phyloP scores from a whole-genome alignment of 2,113 vertebrate species.

The Macquaria australasica region DNA sequence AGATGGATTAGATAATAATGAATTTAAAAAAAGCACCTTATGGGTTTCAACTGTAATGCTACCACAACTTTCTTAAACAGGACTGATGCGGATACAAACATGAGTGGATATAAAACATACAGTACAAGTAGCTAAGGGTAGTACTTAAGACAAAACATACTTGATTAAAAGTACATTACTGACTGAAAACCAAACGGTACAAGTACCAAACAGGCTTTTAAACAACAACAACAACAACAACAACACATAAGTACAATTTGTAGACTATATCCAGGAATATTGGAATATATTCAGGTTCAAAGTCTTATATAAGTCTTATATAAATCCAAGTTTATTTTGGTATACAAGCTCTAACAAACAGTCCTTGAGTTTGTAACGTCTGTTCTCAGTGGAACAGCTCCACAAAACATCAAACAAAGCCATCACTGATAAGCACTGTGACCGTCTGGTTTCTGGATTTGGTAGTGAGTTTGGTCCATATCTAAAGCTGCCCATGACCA shows the following conservation, averaged over 20 bases:
- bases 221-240: not conserved
- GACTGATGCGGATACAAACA: not conserved
- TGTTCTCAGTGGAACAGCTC: constrained; percentile 22
- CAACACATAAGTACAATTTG: not conserved
- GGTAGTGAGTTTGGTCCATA: constrained; percentile 14
- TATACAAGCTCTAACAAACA: constrained; percentile 15
- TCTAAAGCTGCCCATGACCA: constrained; percentile 28
- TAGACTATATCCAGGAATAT: not conserved
- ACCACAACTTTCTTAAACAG: not conserved
- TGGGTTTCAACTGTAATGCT: not conserved
- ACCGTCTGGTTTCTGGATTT: constrained; percentile 48
- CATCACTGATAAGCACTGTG: constrained; percentile 32
- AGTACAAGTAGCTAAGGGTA: not conserved
- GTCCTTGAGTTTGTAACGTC: constrained; percentile 13
- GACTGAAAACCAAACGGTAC: not conserved
- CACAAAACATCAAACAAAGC: constrained; percentile 42
- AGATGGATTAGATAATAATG: not conserved
- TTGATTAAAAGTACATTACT: not conserved
- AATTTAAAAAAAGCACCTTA: not conserved
- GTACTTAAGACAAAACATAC: not conserved
- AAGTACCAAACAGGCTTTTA: not conserved
- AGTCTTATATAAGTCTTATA: too few relatives aligned
- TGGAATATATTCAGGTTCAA: not conserved
- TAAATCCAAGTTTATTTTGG: not conserved
- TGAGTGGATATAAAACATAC: not conserved